phyloP scores from a whole-genome alignment of 2,888 invertebrate genomes.

The Nomada goodeniana region DNA sequence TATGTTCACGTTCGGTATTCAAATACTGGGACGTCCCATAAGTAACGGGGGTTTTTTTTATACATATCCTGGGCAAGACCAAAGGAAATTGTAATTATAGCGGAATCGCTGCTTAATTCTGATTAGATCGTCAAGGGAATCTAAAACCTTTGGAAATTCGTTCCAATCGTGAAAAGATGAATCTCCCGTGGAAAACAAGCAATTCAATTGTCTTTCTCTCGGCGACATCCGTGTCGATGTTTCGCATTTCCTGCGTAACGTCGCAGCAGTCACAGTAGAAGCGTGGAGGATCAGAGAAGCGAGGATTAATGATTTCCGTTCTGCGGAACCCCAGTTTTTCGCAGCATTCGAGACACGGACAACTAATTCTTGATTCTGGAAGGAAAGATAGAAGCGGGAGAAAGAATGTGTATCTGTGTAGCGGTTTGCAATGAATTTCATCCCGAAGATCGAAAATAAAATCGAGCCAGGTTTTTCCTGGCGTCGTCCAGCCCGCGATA shows the following conservation, averaged over 20 bases:
- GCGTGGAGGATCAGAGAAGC: conserved; percentile 25
- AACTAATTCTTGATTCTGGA: conserved; percentile 34
- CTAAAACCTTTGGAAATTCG: background rate
- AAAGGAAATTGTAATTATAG: background rate
- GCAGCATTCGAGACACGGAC: conserved; percentile 16
- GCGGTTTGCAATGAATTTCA: conserved; percentile 48
- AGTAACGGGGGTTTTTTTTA: too few relatives aligned
- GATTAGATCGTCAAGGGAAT: background rate
- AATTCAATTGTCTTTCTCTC: conserved; percentile 21
- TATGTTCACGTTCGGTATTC: too few relatives aligned
- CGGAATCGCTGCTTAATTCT: too few relatives aligned
- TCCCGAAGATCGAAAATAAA: conserved; percentile 50
- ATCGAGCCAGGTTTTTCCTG: conserved; percentile 45
- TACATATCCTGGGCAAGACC: too few relatives aligned
- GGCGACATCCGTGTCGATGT: conserved; percentile 15
- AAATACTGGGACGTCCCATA: too few relatives aligned
- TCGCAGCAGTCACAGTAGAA: conserved; percentile 5
- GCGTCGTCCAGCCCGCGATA: conserved; percentile 57
- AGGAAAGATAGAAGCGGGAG: conserved; percentile 15
- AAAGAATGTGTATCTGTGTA: background rate
- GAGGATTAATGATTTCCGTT: conserved; percentile 49
- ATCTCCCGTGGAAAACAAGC: background rate
- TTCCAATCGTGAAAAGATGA: background rate
- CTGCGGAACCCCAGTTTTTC: conserved; percentile 18
- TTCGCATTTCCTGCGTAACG: conserved; percentile 24